Base-by-base conservation (phyloP, 2,888 invertebrate species). In the Tipula lateralis region DNA sequence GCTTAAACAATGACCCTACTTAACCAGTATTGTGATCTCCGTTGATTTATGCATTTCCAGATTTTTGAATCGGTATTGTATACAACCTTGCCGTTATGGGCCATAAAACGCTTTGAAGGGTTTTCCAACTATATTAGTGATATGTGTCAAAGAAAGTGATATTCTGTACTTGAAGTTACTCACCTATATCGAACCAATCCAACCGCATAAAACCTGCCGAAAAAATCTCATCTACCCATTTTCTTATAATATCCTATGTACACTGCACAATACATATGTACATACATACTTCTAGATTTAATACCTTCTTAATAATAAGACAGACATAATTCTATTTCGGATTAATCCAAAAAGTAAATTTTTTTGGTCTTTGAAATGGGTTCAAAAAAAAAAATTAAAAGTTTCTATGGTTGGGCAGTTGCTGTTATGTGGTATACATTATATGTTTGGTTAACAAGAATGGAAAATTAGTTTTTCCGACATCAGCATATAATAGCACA, bases 361-460 rank as follows among this genome's bases (percentile, higher is more conserved):
- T 66, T n/a, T 24, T 66, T 24, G 66, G n/a, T n/a, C n/a, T 66
- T 66, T 66, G 66, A 66, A 66, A 66, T 66, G 66, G 66, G 66
- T 66, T 66, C 19, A 66, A 6, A 66, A 24, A 66, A 24, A 66
- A 24, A 24, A 66, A 66, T n/a, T n/a, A 50, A 66, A 66, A 6
- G 1, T 66, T 44, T 66, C 24, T 24, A 66, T 66, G 66, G 24
- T 66, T 66, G 66, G 66, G 66, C 66, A 66, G 12, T n/a, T 66
- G 24, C 24, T 66, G 66, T 66, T 66, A 66, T 66, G 66, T 66
- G 66, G 66, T 66, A 24, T 24, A 24, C 66, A 66, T 66, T 66
- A 16, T 50, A 24, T 66, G 7, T 66, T 66, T 66, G 66, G 66
- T 66, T 66, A 66, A 66, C 66, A 66, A 66, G 66, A 66, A 66